phyloP scores from a whole-genome alignment of 2,797 vertebrate species.

The Chelon auratus region DNA sequence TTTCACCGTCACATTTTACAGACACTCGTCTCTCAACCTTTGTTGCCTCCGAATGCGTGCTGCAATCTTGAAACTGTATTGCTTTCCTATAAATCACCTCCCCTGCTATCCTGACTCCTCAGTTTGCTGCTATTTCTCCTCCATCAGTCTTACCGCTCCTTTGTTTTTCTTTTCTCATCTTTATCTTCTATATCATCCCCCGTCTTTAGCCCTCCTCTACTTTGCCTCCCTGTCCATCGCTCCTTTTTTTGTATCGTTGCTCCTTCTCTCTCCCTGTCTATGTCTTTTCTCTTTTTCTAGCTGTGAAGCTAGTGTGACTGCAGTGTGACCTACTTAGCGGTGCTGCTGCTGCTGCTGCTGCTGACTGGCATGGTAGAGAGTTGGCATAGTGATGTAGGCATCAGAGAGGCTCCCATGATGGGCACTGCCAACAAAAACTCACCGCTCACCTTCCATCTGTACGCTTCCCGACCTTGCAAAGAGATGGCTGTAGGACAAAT shows the following conservation, averaged over 20 bases:
- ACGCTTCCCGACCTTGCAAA: conserved; percentile 20
- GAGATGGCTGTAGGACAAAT: neutral
- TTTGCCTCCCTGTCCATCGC: conserved; percentile 19
- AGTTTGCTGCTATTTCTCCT: conserved; percentile 43
- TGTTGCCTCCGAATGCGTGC: conserved; percentile 26
- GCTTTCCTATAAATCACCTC: conserved; percentile 43
- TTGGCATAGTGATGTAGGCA: conserved; percentile 68
- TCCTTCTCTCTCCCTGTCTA: conserved; percentile 30
- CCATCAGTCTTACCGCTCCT: conserved; percentile 28
- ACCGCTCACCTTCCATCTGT: conserved; percentile 26
- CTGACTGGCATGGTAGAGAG: conserved; percentile 71
- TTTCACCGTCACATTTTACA: conserved; percentile 28
- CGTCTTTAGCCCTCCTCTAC: conserved; percentile 32
- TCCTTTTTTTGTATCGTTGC: conserved; percentile 25
- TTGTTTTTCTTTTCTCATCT: conserved; percentile 35
- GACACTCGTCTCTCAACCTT: conserved; percentile 19
- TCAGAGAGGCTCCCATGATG: conserved; percentile 54
- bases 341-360: conserved; percentile 56
- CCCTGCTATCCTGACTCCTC: conserved; percentile 39
- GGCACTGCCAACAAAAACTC: conserved; percentile 54
- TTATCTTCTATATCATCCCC: conserved; percentile 29
- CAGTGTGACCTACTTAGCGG: conserved; percentile 82
- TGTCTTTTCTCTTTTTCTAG: conserved; percentile 46
- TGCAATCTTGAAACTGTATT: conserved; percentile 37
- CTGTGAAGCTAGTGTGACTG: conserved; percentile 64